Evolutionary conservation across 2,797 vertebrate species (phyloP), one percentile per base, ranked within the genome.

Genomic region (Pogonophryne albipinna): DNA sequence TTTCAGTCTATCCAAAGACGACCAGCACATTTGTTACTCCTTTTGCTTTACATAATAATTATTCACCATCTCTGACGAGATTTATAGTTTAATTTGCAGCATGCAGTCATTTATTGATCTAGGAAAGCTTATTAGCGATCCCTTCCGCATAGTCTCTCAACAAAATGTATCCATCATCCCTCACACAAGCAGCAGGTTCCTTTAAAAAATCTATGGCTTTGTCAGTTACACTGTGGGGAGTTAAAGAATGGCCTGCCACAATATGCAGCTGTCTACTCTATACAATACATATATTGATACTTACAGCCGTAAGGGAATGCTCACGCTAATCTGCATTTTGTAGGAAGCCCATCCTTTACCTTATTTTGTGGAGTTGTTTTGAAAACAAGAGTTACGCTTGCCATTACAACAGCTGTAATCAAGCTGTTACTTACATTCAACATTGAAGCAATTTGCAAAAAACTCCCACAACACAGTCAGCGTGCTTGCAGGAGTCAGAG

Each of bases 71-170:
- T 93, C 92, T 94, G 92, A 95, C 63, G 86, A 96, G 96, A 96
- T 97, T 96, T 97, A 97, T 94, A 93, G 95, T 97, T 97, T 97
- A 96, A 98, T 98, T 97, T 98, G 95, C 95, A 94, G 95, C 94
- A 93, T 93, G 94, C 95, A 95, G 96, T 96, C 95, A 96, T 97
- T 96, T 97, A 97, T 97, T 96, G 96, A 97, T 95, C 94, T 93
- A 94, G 94, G 95, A 94, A 96, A 86, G 80, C 79, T 88, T 91
- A 91, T 90, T 90, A 96, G 94, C 86, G 67, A 95, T 92, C 89
- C 90, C 85, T 87, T 93, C 90, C 88, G 74, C 93, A 91, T 91
- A 83, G 92, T 89, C 77, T 82, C 92, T 91, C 90, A 87, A 92
- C 93, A 93, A 81, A 74, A 81, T 78, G 93, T 68, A 90, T 91